Percentiles rank a stretch among this genome's conserved stretches.
These are phyloP conservation scores for Catostylus mosaicus DNA, from an alignment of 30 jellyfish, hydroid and myxozoan species.

Conservation along the genomic window DNA sequence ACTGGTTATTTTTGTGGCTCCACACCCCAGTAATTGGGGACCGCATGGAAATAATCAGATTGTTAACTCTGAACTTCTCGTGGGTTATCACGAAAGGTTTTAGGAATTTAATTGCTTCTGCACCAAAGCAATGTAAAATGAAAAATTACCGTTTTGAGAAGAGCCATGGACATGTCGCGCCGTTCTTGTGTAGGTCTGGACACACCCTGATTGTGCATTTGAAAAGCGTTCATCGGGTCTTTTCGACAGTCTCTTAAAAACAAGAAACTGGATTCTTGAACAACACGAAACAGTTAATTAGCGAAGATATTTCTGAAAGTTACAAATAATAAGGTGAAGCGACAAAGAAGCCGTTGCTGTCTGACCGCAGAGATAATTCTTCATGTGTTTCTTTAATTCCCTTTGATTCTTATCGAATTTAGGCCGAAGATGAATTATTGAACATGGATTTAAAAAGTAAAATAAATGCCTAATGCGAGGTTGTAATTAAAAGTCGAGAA, in stretches of 20 bases:
- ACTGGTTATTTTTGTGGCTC: too few relatives aligned
- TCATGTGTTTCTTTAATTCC: background rate
- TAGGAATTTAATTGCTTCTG: too few relatives aligned
- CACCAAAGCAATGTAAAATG: too few relatives aligned
- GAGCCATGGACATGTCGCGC: too few relatives aligned
- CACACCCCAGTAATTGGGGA: too few relatives aligned
- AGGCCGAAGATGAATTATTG: background rate
- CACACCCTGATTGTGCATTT: too few relatives aligned
- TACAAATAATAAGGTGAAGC: background rate
- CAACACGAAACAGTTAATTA: background rate
- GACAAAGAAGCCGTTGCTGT: background rate
- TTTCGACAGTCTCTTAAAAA: background rate
- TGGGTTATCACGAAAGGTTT: too few relatives aligned
- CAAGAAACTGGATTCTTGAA: background rate
- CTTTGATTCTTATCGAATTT: background rate
- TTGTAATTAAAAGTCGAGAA: slow-evolving; percentile 7
- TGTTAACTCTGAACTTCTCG: too few relatives aligned
- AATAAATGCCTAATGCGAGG: slow-evolving; percentile 1
- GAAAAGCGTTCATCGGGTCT: too few relatives aligned
- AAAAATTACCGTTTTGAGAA: too few relatives aligned
- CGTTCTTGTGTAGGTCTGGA: too few relatives aligned
- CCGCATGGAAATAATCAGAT: too few relatives aligned
- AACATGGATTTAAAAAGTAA: background rate
- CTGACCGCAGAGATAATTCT: slow-evolving; percentile 5
- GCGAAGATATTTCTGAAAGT: background rate